These are phyloP conservation scores for Synanthedon formicaeformis DNA, from an alignment of 2,888 invertebrate species.

Conservation along the genomic window DNA sequence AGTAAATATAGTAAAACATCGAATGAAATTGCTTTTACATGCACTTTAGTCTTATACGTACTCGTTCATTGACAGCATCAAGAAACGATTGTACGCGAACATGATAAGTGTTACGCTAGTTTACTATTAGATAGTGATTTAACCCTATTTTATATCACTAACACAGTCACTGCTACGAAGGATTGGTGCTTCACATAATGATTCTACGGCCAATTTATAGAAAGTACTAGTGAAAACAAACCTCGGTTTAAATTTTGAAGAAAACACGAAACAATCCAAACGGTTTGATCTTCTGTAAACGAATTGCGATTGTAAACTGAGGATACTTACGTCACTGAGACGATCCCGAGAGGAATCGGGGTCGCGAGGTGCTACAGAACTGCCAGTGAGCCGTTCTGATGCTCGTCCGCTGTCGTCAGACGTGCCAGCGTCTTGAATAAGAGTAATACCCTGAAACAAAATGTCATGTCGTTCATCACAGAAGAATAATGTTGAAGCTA, in stretches of 20 bases:
- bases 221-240: background rate
- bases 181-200: background rate
- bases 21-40: constrained; percentile 28
- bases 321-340: constrained; percentile 83
- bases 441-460: constrained; percentile 76
- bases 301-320: background rate
- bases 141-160: too few species aligned
- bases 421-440: constrained; percentile 83
- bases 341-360: constrained; percentile 87
- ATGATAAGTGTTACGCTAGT: background rate
- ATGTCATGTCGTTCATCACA: constrained; percentile 6
- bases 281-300: background rate
- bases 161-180: too few species aligned
- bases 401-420: constrained; percentile 88
- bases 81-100: background rate
- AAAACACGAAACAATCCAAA: background rate
- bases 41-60: constrained; percentile 15
- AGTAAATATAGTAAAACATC: constrained; percentile 30
- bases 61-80: background rate
- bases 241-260: background rate
- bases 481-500: background rate
- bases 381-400: constrained; percentile 83
- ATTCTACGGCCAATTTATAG: background rate
- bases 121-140: background rate
- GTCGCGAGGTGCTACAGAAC: constrained; percentile 80